These are phyloP conservation scores for Pantherophis vulpinus DNA, from an alignment of 2,797 vertebrate genomes.

Conservation along the genomic window DNA sequence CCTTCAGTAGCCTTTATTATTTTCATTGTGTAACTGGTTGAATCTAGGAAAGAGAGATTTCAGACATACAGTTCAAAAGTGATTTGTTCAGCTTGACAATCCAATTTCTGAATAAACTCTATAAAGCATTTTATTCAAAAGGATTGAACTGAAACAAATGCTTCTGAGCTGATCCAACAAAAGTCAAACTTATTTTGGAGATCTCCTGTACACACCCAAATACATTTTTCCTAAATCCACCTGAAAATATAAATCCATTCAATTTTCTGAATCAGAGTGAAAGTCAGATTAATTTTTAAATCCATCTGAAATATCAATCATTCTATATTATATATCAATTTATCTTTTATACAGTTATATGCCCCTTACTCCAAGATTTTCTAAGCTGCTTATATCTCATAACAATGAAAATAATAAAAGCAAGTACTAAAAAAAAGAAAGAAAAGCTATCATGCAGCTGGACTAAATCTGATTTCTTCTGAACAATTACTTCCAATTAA, in stretches of 20 bases:
- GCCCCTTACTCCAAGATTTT: background rate
- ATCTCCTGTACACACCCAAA: background rate
- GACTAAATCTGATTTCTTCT: background rate
- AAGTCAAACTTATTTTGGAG: background rate
- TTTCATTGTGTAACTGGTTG: background rate
- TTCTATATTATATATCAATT: background rate
- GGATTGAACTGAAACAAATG: background rate
- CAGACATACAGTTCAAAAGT: background rate
- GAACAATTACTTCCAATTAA: background rate
- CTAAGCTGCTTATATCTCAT: background rate
- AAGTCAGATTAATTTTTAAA: background rate
- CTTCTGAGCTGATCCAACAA: background rate
- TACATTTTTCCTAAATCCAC: background rate
- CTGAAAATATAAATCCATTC: background rate
- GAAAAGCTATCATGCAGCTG: background rate
- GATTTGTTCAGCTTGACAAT: background rate
- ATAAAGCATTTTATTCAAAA: background rate
- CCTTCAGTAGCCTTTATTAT: background rate
- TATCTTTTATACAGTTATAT: background rate
- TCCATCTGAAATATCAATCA: background rate
- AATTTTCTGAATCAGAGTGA: background rate
- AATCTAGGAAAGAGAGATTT: background rate
- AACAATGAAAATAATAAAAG: background rate
- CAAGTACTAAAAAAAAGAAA: background rate
- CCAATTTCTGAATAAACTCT: background rate